phyloP scores from a whole-genome alignment of 1,140 invertebrate genomes.

The Procambarus clarkii region DNA sequence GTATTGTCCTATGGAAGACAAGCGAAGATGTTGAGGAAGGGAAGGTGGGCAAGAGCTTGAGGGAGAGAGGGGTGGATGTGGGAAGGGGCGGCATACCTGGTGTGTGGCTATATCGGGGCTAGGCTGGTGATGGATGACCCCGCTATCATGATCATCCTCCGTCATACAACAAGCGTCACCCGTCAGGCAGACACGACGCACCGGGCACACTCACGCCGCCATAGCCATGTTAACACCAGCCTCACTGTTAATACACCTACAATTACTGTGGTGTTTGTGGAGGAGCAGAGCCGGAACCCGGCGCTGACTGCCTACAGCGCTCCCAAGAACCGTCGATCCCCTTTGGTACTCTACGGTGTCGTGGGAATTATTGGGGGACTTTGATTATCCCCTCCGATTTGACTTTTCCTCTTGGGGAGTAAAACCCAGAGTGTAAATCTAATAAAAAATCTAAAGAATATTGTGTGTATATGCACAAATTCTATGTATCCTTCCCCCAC shows the following conservation, averaged over 20 bases:
- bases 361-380: too few species aligned
- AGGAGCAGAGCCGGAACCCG: too few species aligned
- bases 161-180: not conserved
- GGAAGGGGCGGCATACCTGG: not conserved
- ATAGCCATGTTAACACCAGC: not conserved
- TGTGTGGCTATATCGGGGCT: not conserved
- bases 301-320: too few species aligned
- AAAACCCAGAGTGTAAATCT: too few species aligned
- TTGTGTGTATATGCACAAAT: too few species aligned
- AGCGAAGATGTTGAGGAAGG: not conserved
- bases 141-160: constrained; percentile 9
- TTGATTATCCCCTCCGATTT: too few species aligned
- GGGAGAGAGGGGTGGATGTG: not conserved
- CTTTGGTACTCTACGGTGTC: too few species aligned
- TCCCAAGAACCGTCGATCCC: too few species aligned
- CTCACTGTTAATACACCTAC: not conserved
- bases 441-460: too few species aligned
- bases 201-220: not conserved
- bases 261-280: not conserved
- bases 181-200: not conserved
- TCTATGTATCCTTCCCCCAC: too few species aligned
- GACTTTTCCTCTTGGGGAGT: too few species aligned
- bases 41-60: not conserved
- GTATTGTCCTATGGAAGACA: not conserved
- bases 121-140: not conserved